phyloP scores from a whole-genome alignment of 2,888 invertebrate genomes.

The Drosophila mimetica region DNA sequence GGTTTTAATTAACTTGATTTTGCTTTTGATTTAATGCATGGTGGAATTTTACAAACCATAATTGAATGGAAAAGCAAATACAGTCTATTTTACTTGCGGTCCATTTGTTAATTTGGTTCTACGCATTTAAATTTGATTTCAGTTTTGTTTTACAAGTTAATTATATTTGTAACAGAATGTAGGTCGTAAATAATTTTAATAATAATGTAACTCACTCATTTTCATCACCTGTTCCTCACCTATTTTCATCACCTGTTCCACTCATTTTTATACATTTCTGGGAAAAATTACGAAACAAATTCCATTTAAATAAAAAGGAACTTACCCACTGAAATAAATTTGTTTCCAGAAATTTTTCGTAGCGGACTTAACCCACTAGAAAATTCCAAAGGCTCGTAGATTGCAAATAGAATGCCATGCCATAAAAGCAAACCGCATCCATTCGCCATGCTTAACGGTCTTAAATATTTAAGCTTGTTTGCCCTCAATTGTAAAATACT shows the following conservation, averaged over 20 bases:
- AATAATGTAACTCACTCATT: too few species aligned
- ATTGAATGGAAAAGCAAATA: slow-evolving; percentile 20
- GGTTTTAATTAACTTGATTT: slow-evolving; percentile 35
- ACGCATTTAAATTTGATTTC: slow-evolving; percentile 7
- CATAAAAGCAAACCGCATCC: slow-evolving; percentile 27
- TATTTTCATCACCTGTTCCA: too few species aligned
- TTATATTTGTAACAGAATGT: slow-evolving; percentile 11
- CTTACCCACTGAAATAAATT: slow-evolving; percentile 7
- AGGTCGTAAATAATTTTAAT: slow-evolving; percentile 7
- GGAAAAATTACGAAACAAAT: neutral
- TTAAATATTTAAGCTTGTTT: slow-evolving; percentile 61
- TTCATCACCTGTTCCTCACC: too few species aligned
- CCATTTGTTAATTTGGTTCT: slow-evolving; percentile 3
- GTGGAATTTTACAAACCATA: slow-evolving; percentile 22
- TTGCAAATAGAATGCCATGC: slow-evolving; percentile 37
- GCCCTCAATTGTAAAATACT: slow-evolving; percentile 47
- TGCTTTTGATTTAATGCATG: slow-evolving; percentile 21
- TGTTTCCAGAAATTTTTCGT: neutral
- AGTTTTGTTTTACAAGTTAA: slow-evolving; percentile 6
- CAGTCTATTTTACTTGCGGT: neutral
- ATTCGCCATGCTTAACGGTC: slow-evolving; percentile 31
- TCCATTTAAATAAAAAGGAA: neutral
- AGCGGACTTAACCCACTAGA: neutral
- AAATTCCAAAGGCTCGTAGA: slow-evolving; percentile 19
- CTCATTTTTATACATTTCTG: too few species aligned